A percentile compares a stretch with the other conserved stretches of the same genome.
Evolutionary conservation across 2,888 invertebrate species (phyloP).

Genomic region (Leptarthrus brevirostris): DNA sequence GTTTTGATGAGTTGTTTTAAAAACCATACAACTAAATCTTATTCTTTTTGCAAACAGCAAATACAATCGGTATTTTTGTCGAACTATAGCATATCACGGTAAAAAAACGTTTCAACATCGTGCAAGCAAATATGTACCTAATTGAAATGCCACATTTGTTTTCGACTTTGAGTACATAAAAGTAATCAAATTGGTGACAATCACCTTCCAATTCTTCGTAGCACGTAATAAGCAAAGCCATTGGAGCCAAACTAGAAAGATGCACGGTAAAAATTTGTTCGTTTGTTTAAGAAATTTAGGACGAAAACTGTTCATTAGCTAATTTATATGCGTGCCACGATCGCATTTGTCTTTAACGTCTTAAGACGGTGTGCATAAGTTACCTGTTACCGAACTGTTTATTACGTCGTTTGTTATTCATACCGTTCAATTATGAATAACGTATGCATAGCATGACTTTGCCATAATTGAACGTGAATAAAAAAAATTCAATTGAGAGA

Average conservation of each 20-base stretch:
- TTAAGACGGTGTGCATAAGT: not conserved
- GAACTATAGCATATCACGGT: too few relatives aligned
- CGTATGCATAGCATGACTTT: slow-evolving; percentile 27
- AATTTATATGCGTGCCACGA: slow-evolving; percentile 18
- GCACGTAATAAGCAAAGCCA: not conserved
- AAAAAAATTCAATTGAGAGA: slow-evolving; percentile 38
- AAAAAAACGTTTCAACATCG: too few relatives aligned
- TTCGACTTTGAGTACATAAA: too few relatives aligned
- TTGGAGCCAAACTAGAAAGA: not conserved
- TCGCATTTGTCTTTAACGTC: not conserved
- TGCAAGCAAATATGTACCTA: too few relatives aligned
- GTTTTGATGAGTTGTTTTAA: too few relatives aligned
- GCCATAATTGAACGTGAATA: slow-evolving; percentile 37
- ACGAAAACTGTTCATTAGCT: slow-evolving; percentile 20
- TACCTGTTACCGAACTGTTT: slow-evolving; percentile 8
- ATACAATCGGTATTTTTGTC: too few relatives aligned
- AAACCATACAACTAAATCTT: too few relatives aligned
- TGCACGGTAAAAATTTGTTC: not conserved
- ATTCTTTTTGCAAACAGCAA: too few relatives aligned
- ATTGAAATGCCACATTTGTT: too few relatives aligned
- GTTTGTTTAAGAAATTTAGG: slow-evolving; percentile 10
- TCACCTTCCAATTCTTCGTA: not conserved
- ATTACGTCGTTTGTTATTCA: too few relatives aligned
- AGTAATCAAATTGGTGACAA: slow-evolving; percentile 31
- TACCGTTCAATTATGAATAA: not conserved